Base-by-base conservation (phyloP, 2,797 vertebrate species). In the Rhyacichthys aspro region DNA sequence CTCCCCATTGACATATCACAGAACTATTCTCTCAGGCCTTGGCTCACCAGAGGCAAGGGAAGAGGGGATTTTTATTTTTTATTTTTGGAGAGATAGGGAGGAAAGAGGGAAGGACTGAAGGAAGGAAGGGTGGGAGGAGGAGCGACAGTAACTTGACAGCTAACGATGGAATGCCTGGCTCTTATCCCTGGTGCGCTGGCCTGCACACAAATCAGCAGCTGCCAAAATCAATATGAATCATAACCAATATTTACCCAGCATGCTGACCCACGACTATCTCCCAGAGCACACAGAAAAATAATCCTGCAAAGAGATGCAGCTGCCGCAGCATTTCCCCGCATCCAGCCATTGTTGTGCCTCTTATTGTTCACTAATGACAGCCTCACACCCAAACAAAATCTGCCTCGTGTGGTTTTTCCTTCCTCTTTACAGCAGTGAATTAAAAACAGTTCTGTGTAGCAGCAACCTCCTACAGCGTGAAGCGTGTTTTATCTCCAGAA, bases 141-240 rank as follows among this genome's bases (percentile, higher is more conserved):
- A 49, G 50, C 8, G 75, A 79, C 78, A 88, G 81, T 86, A 88
- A 80, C 46, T 84, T 86, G 89, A 89, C 82, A 85, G 86, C 83
- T 74, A 81, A 86, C 86, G 78, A 86, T 85, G 86, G 88, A 89
- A 89, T 90, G 86, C 82, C 82, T 81, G 84, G 78, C 79, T 88
- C 72, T 61, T 61, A 59, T 88, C 88, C 82, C 83, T 79, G 50
- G 79, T 45, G 81, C 81, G 79, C 48, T 75, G 82, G 83, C 81
- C 87, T 77, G 78, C 70, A 71, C 86, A 85, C 76, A 78, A 81
- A 89, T 85, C 85, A 87, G 86, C 84, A 84, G 86, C 88, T 90
- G 90, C 86, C 90, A 89, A 68, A 88, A 86, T 89, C 88, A 89
- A 90, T 91, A 88, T 81, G 85, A 87, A 86, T 90, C 90, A 90